Evolutionary conservation across 2,113 vertebrate species (phyloP), one percentile per base, ranked within the genome.

Genomic region (Microtus montanus): DNA sequence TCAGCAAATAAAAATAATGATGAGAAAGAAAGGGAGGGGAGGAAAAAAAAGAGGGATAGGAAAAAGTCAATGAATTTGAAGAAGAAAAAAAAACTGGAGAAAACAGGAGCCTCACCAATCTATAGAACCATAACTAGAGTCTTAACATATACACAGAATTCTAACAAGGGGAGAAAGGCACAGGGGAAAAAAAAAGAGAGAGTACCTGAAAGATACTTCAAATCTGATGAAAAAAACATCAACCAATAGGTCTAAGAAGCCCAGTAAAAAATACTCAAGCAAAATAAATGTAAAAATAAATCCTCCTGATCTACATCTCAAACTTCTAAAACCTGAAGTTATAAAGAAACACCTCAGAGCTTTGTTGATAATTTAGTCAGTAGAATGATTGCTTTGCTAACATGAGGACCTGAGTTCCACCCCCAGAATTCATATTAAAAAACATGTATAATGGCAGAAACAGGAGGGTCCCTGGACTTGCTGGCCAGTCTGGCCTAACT

Each of bases 211-310:
- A 66, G 47, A 84, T 2, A 78, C 19, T 13, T 78, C 54, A 91
- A 88, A 88, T 80, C 61, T 89, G 61, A 78, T 79, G 19, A 79
- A 91, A 96, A 96, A 94, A 84, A 61, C 7, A 92, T 15, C 71
- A 68, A 79, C 13, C 79, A 91, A 89, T 3, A 86, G 24, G 86
- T 71, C 35, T 33, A 58, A 92, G 35, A 91, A 12, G 35, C 20
- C 82, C 63, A 84, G 38, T 66, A 77, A 35, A 58, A 71, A 71
- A 89, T 82, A 13, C 75, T 64, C 26, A 90, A 71, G 22, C 7
- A 89, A 26, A 47, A 74, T 66, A 95, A 88, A 78, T 70, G 35
- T 79, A 89, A 90, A 86, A 91, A 68, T n/a, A 88, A 89, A 24
- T 41, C 73, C 24, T 70, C 9, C 35, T 89, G 22, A 73, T 5